Percentiles rank a stretch among this genome's conserved stretches.
Conservation (phyloP, 2,888 invertebrate species). For the Drosophila pullipes region DNA sequence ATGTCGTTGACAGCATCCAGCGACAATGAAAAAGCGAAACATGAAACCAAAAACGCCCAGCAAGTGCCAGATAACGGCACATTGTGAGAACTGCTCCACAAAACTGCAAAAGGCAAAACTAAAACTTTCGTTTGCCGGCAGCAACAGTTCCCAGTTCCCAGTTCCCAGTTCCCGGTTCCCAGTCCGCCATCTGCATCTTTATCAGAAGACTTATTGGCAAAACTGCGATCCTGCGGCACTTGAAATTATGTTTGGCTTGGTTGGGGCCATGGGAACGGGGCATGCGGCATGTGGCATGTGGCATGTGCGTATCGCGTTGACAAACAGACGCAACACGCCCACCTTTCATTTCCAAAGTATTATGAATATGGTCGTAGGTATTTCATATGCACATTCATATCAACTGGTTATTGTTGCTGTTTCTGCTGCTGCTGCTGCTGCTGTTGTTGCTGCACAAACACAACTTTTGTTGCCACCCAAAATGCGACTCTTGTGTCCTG, state of each 20-base stretch:
- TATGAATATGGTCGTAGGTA: conserved; percentile 16
- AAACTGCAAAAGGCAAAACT: conserved; percentile 26
- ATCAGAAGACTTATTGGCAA: conserved; percentile 53
- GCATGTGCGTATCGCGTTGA: conserved; percentile 35
- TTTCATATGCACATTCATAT: conserved; percentile 39
- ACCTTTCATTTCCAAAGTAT: conserved; percentile 37
- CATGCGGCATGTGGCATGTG: conserved; percentile 1
- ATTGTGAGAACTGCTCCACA: conserved; percentile 62
- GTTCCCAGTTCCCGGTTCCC: conserved; percentile 3
- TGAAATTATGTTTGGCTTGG: not conserved
- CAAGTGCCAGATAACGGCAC: conserved; percentile 70
- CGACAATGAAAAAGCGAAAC: conserved; percentile 69
- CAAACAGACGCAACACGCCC: conserved; percentile 48
- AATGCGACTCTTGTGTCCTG: conserved; percentile 53
- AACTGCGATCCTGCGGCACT: conserved; percentile 30
- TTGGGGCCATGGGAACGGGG: conserved; percentile 32
- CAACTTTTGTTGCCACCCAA: conserved; percentile 61
- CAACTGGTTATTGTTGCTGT: conserved; percentile 31
- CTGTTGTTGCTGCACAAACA: conserved; percentile 41
- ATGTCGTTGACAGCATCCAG: conserved; percentile 68
- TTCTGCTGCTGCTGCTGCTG: not conserved
- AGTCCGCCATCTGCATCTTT: conserved; percentile 13
- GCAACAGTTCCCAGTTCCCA: conserved; percentile 11
- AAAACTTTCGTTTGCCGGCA: conserved; percentile 47
- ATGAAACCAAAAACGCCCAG: conserved; percentile 66